phyloP scores from a whole-genome alignment of 2,797 vertebrate species.

The Myotis myotis region DNA sequence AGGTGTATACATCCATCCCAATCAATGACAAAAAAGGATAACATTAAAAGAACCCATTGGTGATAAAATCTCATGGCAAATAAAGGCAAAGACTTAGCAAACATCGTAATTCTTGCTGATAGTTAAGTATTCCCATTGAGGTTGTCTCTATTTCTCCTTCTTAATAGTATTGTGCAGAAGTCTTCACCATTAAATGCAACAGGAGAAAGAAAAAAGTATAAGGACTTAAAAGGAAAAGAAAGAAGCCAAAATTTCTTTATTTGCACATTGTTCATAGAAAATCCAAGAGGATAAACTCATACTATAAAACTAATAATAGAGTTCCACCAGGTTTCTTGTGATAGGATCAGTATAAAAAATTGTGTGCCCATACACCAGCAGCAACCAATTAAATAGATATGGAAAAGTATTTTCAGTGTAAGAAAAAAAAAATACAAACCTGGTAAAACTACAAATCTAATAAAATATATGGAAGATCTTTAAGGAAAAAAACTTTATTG shows the following conservation, averaged over 20 bases:
- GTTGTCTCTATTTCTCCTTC: not conserved
- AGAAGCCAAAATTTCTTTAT: not conserved
- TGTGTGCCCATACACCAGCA: not conserved
- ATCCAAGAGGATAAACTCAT: not conserved
- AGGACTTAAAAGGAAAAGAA: not conserved
- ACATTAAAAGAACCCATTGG: not conserved
- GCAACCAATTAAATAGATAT: not conserved
- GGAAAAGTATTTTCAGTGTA: not conserved
- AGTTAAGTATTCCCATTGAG: not conserved
- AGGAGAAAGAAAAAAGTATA: not conserved
- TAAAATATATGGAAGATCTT: not conserved
- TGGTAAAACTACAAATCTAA: not conserved
- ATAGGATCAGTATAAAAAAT: not conserved
- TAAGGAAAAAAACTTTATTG: slow-evolving; percentile 25
- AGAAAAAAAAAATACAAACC: slow-evolving; percentile 9
- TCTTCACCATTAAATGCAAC: not conserved
- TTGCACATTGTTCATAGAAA: slow-evolving; percentile 32
- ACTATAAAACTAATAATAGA: not conserved
- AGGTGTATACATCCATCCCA: not conserved
- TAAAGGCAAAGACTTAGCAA: not conserved
- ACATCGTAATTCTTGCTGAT: not conserved
- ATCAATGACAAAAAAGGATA: not conserved
- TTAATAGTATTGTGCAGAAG: not conserved
- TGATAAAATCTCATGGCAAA: not conserved
- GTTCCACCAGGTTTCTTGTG: slow-evolving; percentile 21